Percentiles rank a stretch among this genome's conserved stretches.
Conservation (phyloP, 2,797 vertebrate species). For the Brachymystax lenok region DNA sequence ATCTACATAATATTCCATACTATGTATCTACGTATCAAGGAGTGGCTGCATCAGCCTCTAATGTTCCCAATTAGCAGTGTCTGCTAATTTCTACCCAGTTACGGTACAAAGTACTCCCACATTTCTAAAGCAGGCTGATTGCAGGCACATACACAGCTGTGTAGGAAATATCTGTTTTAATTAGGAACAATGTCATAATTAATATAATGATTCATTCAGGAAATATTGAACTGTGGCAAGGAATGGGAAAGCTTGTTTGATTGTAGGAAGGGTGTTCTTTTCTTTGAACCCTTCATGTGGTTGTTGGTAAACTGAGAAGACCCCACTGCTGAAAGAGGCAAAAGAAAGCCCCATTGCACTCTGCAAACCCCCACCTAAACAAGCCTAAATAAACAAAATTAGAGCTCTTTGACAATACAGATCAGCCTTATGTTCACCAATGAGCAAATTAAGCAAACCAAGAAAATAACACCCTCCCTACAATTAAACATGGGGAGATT, state of each 20-base stretch:
- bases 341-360: too few species aligned
- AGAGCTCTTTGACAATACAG: too few species aligned
- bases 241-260: background rate
- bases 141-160: background rate
- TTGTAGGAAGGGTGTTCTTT: background rate
- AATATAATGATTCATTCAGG: constrained; percentile 1
- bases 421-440: too few species aligned
- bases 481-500: too few species aligned
- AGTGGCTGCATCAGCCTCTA: background rate
- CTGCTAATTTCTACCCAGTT: background rate
- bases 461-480: too few species aligned
- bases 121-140: background rate
- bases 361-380: too few species aligned
- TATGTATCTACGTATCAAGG: background rate
- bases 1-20: background rate
- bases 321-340: too few species aligned
- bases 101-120: background rate
- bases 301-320: too few species aligned
- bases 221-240: constrained; percentile 3
- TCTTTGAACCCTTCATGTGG: too few species aligned
- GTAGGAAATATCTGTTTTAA: constrained; percentile 9
- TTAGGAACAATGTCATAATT: constrained; percentile 11
- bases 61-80: background rate
- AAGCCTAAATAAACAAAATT: too few species aligned
- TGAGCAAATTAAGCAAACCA: too few species aligned